Conservation (phyloP, 1,140 invertebrate species). For the Aphelinus certus region DNA sequence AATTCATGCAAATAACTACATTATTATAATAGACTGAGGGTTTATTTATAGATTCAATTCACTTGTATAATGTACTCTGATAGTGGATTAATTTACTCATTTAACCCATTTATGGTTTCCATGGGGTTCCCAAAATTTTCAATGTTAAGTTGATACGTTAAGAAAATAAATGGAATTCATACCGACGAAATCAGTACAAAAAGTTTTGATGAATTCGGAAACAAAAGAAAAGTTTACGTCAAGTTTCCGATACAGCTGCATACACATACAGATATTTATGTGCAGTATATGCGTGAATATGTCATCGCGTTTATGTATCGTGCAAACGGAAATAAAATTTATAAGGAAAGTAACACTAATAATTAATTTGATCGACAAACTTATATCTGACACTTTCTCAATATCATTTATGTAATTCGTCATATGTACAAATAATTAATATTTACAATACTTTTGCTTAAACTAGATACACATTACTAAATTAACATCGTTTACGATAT, state of each 20-base stretch:
- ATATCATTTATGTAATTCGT: slow-evolving; percentile 43
- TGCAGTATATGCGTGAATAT: neutral
- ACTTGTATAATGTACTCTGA: slow-evolving; percentile 33
- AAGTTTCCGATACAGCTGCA: slow-evolving; percentile 30
- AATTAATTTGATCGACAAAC: slow-evolving; percentile 38
- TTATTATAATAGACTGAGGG: slow-evolving; percentile 19
- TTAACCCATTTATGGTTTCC: slow-evolving; percentile 28
- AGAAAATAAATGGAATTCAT: slow-evolving; percentile 19
- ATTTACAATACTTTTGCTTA: slow-evolving; percentile 42
- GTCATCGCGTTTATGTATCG: neutral
- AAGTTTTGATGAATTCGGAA: neutral
- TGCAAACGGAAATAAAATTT: slow-evolving; percentile 39
- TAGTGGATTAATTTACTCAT: slow-evolving; percentile 23
- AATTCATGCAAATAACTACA: slow-evolving; percentile 34
- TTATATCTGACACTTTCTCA: slow-evolving; percentile 40
- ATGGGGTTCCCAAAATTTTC: slow-evolving; percentile 24
- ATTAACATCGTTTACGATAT: slow-evolving; percentile 41
- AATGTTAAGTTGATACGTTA: neutral
- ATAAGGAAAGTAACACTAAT: slow-evolving; percentile 36
- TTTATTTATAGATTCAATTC: slow-evolving; percentile 38
- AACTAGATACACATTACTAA: slow-evolving; percentile 41
- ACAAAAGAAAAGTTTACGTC: slow-evolving; percentile 1
- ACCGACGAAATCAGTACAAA: slow-evolving; percentile 25
- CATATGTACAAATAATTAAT: slow-evolving; percentile 44
- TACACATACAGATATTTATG: neutral